A percentile compares a stretch with the other conserved stretches of the same genome.
Evolutionary conservation across 2,888 invertebrate species (phyloP).

Genomic region (Eretmocerus hayati): DNA sequence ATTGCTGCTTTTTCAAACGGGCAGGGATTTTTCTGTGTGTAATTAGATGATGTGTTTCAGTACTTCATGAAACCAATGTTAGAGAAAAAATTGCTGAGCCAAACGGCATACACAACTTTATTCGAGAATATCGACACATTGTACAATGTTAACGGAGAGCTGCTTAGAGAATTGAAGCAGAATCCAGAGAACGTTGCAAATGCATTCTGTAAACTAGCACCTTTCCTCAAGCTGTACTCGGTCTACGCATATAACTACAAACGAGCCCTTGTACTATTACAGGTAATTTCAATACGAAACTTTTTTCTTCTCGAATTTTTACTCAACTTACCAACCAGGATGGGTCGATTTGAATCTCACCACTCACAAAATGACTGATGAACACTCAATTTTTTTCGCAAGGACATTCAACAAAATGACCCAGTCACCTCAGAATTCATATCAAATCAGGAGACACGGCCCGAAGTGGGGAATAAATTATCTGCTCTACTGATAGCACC

Average conservation of each 20-base stretch:
- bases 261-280: constrained; percentile 55
- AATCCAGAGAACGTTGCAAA: constrained; percentile 55
- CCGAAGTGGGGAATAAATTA: constrained; percentile 64
- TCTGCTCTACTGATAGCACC: constrained; percentile 69
- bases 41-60: constrained; percentile 13
- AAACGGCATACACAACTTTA: constrained; percentile 50
- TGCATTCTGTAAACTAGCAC: constrained; percentile 65
- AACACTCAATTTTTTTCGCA: background rate
- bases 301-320: background rate
- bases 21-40: constrained; percentile 1
- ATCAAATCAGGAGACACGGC: constrained; percentile 58
- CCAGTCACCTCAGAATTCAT: constrained; percentile 54
- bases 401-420: constrained; percentile 52
- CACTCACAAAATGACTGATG: background rate
- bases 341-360: no score
- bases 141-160: constrained; percentile 57
- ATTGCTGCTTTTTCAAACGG: background rate
- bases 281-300: constrained; percentile 45
- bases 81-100: constrained; percentile 49
- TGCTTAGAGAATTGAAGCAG: constrained; percentile 53
- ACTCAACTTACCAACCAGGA: no score
- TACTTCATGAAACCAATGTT: constrained; percentile 58
- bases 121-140: constrained; percentile 61
- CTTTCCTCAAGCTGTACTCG: constrained; percentile 71
- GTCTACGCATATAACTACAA: constrained; percentile 70